Conservation (phyloP, 2,888 invertebrate species). For the Anoncus sp. region DNA sequence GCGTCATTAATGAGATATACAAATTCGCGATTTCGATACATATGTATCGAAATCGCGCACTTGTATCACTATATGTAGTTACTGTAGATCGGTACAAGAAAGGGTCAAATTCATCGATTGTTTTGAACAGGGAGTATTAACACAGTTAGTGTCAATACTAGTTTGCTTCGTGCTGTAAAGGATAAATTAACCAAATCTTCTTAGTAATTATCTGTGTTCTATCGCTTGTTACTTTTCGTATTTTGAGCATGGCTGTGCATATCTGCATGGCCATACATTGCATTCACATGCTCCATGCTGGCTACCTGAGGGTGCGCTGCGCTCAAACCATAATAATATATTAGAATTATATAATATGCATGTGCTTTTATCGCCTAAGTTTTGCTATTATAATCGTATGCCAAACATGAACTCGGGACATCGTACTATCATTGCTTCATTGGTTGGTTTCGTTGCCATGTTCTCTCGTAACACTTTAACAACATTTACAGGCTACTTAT, state of each 20-base stretch:
- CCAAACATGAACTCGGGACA: not conserved
- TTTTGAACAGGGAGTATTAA: conserved; percentile 5
- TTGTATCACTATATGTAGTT: conserved; percentile 9
- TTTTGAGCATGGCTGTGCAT: not conserved
- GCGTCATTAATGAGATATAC: not conserved
- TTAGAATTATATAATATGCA: not conserved
- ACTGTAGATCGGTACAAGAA: not conserved
- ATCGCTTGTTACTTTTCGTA: conserved; percentile 1
- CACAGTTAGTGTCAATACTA: not conserved
- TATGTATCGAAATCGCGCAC: not conserved
- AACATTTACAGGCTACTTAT: conserved; percentile 25
- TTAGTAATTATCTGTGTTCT: not conserved
- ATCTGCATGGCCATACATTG: not conserved
- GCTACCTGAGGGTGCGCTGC: not conserved
- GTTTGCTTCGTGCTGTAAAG: conserved; percentile 1
- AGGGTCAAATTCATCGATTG: conserved; percentile 3
- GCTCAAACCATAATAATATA: not conserved
- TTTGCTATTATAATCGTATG: not conserved
- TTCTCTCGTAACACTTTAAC: conserved; percentile 15
- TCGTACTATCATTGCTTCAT: not conserved
- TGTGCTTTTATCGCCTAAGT: conserved; percentile 6
- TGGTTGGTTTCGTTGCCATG: conserved; percentile 3
- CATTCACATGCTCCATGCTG: not conserved
- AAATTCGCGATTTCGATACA: not conserved
- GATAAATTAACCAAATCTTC: conserved; percentile 1